Conservation (phyloP, 2,797 vertebrate genomes). For the Nannoperca obscura region DNA sequence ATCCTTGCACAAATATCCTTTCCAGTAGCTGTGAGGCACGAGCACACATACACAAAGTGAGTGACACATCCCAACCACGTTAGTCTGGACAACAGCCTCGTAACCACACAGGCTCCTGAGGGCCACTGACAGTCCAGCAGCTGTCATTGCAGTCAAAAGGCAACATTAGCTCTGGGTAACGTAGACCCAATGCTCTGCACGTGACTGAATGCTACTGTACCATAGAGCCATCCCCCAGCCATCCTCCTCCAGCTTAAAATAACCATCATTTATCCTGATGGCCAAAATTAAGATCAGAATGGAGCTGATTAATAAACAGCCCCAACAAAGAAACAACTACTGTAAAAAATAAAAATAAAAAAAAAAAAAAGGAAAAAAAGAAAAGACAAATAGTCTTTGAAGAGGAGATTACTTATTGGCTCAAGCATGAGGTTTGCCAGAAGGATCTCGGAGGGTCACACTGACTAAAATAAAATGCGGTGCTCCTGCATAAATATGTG, state of each 20-base stretch:
- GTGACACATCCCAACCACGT: constrained; percentile 76
- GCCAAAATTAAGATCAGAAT: constrained; percentile 27
- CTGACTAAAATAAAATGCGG: constrained; percentile 34
- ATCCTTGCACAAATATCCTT: constrained; percentile 65
- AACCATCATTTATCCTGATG: constrained; percentile 42
- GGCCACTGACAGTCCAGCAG: constrained; percentile 80
- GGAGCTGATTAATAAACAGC: constrained; percentile 44
- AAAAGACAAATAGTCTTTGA: neutral
- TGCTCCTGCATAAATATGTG: constrained; percentile 50
- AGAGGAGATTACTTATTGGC: constrained; percentile 9
- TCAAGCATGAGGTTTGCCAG: constrained; percentile 11
- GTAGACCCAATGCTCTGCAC: constrained; percentile 60
- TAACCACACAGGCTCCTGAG: constrained; percentile 63
- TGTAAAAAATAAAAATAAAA: no score
- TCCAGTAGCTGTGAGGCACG: constrained; percentile 57
- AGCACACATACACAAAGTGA: constrained; percentile 55
- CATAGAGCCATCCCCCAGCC: constrained; percentile 39
- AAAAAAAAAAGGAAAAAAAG: no score
- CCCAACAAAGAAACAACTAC: constrained; percentile 17
- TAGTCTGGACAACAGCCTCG: constrained; percentile 59
- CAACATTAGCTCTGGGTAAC: constrained; percentile 79
- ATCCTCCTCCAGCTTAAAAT: constrained; percentile 66
- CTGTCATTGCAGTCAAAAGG: constrained; percentile 83
- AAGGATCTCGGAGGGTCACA: constrained; percentile 6
- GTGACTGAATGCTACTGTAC: constrained; percentile 72